Evolutionary conservation across 2,797 vertebrate species (phyloP).

Genomic region (Microctenopoma stevenorrisi): DNA sequence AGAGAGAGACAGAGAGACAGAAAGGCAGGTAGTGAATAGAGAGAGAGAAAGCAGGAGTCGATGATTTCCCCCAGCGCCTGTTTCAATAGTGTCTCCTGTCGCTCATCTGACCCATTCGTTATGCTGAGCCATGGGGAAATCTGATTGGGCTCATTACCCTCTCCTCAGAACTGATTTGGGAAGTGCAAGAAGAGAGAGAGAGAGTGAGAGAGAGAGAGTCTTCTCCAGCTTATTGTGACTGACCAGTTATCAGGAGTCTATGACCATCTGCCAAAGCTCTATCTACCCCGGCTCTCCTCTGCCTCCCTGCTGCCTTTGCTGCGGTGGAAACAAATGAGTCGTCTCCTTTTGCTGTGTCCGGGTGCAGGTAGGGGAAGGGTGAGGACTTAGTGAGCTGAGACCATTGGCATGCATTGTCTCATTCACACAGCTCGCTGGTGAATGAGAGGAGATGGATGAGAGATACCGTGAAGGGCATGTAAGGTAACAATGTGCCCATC

Average conservation of each 20-base stretch:
- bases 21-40: constrained; percentile 33
- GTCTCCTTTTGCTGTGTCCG: constrained; percentile 46
- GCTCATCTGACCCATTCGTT: constrained; percentile 81
- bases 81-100: constrained; percentile 76
- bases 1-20: constrained; percentile 34
- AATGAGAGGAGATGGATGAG: constrained; percentile 63
- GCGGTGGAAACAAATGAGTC: constrained; percentile 67
- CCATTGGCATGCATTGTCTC: constrained; percentile 72
- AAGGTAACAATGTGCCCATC: constrained; percentile 48
- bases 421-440: constrained; percentile 47
- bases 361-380: constrained; percentile 37
- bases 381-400: constrained; percentile 46
- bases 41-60: constrained; percentile 56
- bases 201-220: constrained; percentile 31
- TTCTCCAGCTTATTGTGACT: constrained; percentile 68
- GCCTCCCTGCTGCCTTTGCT: constrained; percentile 52
- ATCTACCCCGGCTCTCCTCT: constrained; percentile 67
- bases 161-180: constrained; percentile 71
- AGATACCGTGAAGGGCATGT: constrained; percentile 70
- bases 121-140: constrained; percentile 80
- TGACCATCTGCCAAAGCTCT: constrained; percentile 71
- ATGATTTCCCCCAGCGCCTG: constrained; percentile 74
- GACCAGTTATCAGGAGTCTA: constrained; percentile 54
- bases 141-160: constrained; percentile 84
- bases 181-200: constrained; percentile 43